Conservation (phyloP, 2,113 vertebrate species). For the Gracilinanus agilis region DNA sequence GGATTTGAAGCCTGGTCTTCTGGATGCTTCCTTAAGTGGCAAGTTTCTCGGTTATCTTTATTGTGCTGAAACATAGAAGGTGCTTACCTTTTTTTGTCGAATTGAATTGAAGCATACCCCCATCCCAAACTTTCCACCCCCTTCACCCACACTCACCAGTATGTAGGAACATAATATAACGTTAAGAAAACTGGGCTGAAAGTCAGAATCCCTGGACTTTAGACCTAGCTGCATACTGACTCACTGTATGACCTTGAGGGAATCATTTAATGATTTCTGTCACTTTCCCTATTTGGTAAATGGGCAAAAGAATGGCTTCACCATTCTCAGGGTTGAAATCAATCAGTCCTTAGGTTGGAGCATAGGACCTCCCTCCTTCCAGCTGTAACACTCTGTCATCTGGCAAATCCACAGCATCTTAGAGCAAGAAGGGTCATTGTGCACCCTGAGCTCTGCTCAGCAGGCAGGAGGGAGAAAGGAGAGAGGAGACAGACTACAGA, state of each 20-base stretch:
- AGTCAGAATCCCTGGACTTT: background rate
- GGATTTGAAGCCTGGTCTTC: background rate
- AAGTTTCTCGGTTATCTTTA: background rate
- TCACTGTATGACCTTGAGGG: background rate
- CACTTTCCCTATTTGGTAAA: background rate
- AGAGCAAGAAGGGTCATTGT: background rate
- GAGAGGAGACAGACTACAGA: background rate
- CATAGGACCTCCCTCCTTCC: background rate
- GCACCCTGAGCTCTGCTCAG: background rate
- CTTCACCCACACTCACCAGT: background rate
- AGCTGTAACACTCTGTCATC: background rate
- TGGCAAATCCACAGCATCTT: background rate
- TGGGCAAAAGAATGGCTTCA: background rate
- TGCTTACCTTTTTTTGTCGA: background rate
- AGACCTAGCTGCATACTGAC: background rate
- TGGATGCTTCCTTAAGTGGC: background rate
- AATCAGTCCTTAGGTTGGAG: background rate
- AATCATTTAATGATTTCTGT: background rate
- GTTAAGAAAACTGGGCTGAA: background rate
- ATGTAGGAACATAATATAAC: background rate
- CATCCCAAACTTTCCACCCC: background rate
- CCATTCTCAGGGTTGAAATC: background rate
- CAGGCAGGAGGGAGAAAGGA: background rate
- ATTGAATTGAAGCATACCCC: background rate
- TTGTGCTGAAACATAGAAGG: background rate